Conservation (phyloP, 1,140 invertebrate genomes). For the Drosophila grimshawi region DNA sequence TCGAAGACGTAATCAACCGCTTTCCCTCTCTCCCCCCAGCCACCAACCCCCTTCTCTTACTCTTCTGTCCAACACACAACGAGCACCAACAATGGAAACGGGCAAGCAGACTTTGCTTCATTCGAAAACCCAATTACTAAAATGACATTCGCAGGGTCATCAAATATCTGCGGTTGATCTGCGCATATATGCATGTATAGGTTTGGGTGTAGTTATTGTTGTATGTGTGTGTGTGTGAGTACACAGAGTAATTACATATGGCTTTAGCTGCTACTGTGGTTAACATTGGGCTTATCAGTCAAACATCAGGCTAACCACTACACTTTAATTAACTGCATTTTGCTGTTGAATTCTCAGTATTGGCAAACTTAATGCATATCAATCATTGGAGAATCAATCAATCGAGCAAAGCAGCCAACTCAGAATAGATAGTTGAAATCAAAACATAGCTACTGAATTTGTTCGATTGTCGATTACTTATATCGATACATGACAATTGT, state of each 20-base stretch:
- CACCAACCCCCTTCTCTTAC: not conserved
- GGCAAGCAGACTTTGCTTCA: slow-evolving; percentile 22
- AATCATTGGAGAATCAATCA: not conserved
- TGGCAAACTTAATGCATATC: not conserved
- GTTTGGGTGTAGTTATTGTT: not conserved
- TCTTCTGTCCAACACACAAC: slow-evolving; percentile 32
- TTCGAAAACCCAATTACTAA: slow-evolving; percentile 72
- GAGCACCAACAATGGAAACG: slow-evolving; percentile 16
- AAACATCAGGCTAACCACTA: slow-evolving; percentile 10
- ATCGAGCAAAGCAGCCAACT: too few species aligned
- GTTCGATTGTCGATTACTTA: too few species aligned
- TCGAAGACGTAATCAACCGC: not conserved
- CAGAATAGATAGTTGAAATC: not conserved
- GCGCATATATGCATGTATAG: not conserved
- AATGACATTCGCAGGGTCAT: slow-evolving; percentile 69
- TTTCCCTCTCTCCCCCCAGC: too few species aligned
- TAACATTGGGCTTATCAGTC: slow-evolving; percentile 27
- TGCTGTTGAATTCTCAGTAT: slow-evolving; percentile 33
- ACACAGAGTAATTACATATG: slow-evolving; percentile 44
- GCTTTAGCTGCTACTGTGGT: slow-evolving; percentile 28
- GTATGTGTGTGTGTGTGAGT: slow-evolving; percentile 14
- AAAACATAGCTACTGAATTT: too few species aligned
- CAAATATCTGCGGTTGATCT: slow-evolving; percentile 20
- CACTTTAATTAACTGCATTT: slow-evolving; percentile 45
- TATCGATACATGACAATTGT: too few species aligned